These are phyloP conservation scores for Tamias sibiricus DNA, from an alignment of 2,113 vertebrate genomes.

Conservation along the genomic window DNA sequence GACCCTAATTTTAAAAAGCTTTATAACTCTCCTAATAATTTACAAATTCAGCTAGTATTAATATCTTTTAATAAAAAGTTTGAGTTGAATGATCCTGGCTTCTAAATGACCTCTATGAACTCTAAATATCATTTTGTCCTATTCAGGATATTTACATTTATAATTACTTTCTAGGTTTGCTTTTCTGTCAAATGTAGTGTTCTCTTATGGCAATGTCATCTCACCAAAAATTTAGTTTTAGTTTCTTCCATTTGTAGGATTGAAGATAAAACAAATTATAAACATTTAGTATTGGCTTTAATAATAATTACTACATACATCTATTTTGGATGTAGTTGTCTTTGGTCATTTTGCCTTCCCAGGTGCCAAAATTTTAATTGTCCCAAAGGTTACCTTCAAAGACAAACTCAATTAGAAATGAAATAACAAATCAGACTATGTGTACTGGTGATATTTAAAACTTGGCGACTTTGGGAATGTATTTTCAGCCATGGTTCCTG, in stretches of 20 bases:
- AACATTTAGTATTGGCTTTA: neutral
- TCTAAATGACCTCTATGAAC: neutral
- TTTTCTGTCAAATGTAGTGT: neutral
- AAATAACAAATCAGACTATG: no score
- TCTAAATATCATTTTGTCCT: neutral
- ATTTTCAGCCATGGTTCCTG: neutral
- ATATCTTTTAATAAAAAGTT: neutral
- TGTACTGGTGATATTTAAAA: neutral
- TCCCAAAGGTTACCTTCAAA: neutral
- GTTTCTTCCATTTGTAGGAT: neutral
- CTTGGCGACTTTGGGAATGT: neutral
- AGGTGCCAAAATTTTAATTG: constrained; percentile 43
- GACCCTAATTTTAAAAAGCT: neutral
- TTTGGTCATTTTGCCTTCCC: constrained; percentile 22
- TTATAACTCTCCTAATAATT: neutral
- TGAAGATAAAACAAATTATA: neutral
- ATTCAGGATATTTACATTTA: neutral
- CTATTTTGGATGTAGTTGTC: neutral
- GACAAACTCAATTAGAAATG: neutral
- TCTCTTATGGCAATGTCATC: neutral
- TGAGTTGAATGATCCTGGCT: neutral
- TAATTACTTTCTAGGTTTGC: neutral
- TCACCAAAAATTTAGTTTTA: neutral
- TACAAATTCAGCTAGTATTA: neutral
- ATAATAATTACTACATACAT: neutral